Conservation (phyloP, 2,113 vertebrate genomes). For the Chloropsis hardwickii region DNA sequence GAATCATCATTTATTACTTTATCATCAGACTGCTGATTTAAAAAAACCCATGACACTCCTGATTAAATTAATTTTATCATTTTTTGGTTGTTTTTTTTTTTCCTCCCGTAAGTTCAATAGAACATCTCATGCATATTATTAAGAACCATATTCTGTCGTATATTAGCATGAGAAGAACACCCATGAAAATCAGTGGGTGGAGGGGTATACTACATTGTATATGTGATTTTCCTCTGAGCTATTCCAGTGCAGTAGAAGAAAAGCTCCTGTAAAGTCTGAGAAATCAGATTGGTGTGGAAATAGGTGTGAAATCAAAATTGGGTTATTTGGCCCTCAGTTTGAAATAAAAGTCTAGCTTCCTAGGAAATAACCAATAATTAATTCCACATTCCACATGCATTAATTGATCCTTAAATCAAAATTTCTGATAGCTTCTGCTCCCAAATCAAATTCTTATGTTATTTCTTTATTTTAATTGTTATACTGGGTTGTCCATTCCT, state of each 20-base stretch:
- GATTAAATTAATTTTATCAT: conserved; percentile 44
- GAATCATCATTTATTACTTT: conserved; percentile 61
- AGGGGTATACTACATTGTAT: background rate
- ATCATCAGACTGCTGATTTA: conserved; percentile 35
- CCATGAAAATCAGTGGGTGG: conserved; percentile 36
- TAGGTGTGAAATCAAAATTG: conserved; percentile 43
- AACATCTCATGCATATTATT: conserved; percentile 49
- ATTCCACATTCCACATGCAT: background rate
- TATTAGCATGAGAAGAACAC: conserved; percentile 47
- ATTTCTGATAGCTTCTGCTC: conserved; percentile 27
- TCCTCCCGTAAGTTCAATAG: background rate
- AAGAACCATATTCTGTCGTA: conserved; percentile 10
- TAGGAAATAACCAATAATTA: conserved; percentile 45
- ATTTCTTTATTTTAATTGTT: conserved; percentile 21
- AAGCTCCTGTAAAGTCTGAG: conserved; percentile 24
- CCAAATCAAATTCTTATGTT: conserved; percentile 33
- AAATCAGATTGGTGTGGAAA: conserved; percentile 38
- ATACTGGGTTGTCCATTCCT: background rate
- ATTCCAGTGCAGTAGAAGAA: background rate
- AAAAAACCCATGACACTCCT: conserved; percentile 10
- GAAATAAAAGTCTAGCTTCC: conserved; percentile 9
- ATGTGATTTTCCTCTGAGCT: conserved; percentile 29
- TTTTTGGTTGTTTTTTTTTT: background rate
- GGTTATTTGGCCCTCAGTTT: conserved; percentile 50
- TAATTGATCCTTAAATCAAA: conserved; percentile 50